Evolutionary conservation across 2,888 invertebrate species (phyloP).

Genomic region (Halictus ligatus): DNA sequence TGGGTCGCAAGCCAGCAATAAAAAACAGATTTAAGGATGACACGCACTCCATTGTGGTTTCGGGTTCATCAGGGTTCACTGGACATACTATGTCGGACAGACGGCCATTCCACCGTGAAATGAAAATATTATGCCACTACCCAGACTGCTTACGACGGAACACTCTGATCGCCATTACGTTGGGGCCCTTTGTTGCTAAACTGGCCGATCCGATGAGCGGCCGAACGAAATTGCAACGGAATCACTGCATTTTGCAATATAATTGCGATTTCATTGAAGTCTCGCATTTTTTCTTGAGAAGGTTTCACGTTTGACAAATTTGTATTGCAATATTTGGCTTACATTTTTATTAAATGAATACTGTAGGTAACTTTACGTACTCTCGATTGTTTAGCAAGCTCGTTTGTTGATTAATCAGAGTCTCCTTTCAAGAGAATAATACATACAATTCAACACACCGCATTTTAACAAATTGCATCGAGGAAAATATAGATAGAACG

Average conservation of each 20-base stretch:
- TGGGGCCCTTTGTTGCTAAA: constrained; percentile 27
- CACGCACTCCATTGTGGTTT: constrained; percentile 69
- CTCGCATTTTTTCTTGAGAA: too few relatives aligned
- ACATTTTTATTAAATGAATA: too few relatives aligned
- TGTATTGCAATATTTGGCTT: too few relatives aligned
- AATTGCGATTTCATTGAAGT: too few relatives aligned
- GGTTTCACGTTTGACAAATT: too few relatives aligned
- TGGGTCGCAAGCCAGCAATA: constrained; percentile 28
- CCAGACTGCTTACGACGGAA: constrained; percentile 58
- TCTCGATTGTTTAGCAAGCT: too few relatives aligned
- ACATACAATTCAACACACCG: too few relatives aligned
- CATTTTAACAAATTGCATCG: too few relatives aligned
- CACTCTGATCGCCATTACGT: constrained; percentile 32
- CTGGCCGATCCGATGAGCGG: neutral
- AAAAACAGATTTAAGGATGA: constrained; percentile 47
- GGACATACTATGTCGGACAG: constrained; percentile 74
- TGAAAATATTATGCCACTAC: constrained; percentile 80
- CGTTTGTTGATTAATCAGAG: too few relatives aligned
- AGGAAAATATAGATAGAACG: too few relatives aligned
- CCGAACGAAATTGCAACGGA: neutral
- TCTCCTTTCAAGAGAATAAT: too few relatives aligned
- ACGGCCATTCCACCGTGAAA: constrained; percentile 78
- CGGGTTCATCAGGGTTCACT: constrained; percentile 77
- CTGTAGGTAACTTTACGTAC: too few relatives aligned
- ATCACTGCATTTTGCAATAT: neutral